Percentiles rank a stretch among this genome's conserved stretches.
Conservation (phyloP, 2,797 vertebrate genomes). For the Sphenopsis melanotis region DNA sequence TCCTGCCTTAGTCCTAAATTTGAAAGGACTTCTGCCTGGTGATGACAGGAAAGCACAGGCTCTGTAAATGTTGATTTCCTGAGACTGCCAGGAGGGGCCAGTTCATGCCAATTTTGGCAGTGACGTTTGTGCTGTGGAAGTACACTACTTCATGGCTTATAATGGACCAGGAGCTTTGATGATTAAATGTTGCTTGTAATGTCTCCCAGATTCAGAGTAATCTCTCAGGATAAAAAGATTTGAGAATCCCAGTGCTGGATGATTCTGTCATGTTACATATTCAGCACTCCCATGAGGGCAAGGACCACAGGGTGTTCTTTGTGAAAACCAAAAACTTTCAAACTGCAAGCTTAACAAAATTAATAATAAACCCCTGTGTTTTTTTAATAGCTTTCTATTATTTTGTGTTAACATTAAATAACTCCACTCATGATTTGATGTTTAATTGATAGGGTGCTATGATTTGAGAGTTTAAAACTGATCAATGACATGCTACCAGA, state of each 20-base stretch:
- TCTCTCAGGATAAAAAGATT: background rate
- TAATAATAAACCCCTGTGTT: background rate
- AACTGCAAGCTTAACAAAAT: background rate
- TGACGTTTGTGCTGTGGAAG: background rate
- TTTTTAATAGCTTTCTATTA: background rate
- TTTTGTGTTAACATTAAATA: background rate
- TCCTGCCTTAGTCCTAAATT: background rate
- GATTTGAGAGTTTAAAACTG: background rate
- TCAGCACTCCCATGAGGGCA: background rate
- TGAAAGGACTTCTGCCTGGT: slow-evolving; percentile 14
- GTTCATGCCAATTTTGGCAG: background rate
- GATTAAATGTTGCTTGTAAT: background rate
- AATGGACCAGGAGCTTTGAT: background rate
- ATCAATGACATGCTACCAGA: background rate
- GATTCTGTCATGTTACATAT: background rate
- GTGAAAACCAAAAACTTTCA: background rate
- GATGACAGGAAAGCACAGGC: background rate
- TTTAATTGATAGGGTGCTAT: background rate
- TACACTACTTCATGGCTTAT: background rate
- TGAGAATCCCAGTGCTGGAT: background rate
- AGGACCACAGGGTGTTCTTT: background rate
- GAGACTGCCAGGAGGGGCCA: background rate
- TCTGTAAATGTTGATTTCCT: background rate
- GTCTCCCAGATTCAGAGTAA: background rate
- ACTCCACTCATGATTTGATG: background rate